Conservation (phyloP, 2,797 vertebrate species). For the Sphenopsis melanotis region DNA sequence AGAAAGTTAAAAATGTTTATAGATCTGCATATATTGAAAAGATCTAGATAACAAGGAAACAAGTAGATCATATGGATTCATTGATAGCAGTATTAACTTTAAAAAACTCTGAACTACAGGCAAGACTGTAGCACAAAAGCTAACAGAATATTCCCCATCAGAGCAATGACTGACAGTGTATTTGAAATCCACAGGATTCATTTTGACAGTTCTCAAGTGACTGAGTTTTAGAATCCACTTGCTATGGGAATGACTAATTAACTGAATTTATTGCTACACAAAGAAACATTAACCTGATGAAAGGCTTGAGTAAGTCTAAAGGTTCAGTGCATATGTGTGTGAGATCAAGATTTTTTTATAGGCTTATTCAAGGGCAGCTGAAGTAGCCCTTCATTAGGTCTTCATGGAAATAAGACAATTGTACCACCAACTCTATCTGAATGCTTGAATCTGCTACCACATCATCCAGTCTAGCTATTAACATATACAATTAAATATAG, state of each 20-base stretch:
- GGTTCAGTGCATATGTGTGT: rapidly evolving
- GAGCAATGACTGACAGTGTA: constrained; percentile 20
- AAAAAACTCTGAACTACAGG: neutral
- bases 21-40: neutral
- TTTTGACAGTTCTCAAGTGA: constrained; percentile 34
- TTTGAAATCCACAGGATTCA: constrained; percentile 33
- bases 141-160: neutral
- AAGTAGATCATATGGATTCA: neutral
- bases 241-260: constrained; percentile 30
- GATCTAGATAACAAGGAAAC: neutral
- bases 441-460: neutral
- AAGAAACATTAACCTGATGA: neutral
- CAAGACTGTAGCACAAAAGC: neutral
- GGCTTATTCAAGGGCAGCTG: neutral
- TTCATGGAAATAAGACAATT: neutral
- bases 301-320: neutral
- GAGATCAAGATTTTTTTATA: neutral
- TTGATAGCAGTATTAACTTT: neutral
- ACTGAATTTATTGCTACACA: constrained; percentile 6
- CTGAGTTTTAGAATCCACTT: constrained; percentile 14
- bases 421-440: neutral
- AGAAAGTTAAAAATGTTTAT: neutral
- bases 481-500: neutral
- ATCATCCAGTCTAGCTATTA: neutral
- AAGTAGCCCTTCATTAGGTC: neutral